Base-by-base conservation (phyloP, 1,140 invertebrate genomes). In the Bicyclus anynana region DNA sequence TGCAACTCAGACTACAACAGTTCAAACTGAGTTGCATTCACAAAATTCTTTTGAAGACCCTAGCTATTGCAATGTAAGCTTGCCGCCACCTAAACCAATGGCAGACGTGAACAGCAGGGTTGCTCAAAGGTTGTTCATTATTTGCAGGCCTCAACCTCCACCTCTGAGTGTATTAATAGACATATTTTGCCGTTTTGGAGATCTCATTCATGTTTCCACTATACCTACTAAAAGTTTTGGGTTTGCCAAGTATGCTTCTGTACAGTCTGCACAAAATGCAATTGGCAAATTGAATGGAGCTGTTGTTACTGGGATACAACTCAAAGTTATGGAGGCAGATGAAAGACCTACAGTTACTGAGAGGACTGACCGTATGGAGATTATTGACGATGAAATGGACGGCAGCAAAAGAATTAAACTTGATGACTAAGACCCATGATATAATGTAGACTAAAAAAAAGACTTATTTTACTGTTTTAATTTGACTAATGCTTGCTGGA, bases 141-240 rank as follows among this genome's bases (percentile, higher is more conserved):
- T 95, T n/a, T 96, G 93, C 69, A 93, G 95, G 47, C 95, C 95
- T 12, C 91, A 93, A 59, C 93, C 96, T 48, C 94, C 96, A 13
- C 93, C 95, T 1, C 91, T 94, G 44, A 91, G 93, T 61, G 92
- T 94, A n/a, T 90, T 98, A 77, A 93, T 94, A 72, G 96, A 98
- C 86, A 92, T 95, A 1, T 98, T 98, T 80, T 95, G 94, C 70
- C 92, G 97, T 69, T 98, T 98, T 91, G 97, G 96, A n/a, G 94
- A 96, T 77, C 90, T 98, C 1, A 97, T 98, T 64, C 96, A 97
- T 81, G 95, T 97, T 2, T 97, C 96, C 71, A 93, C 97, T 79
- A 89, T 98, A 58, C 93, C 93, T 52, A 96, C 96, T 76, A 95
- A 95, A 88, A 97, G 94, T 72, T 97, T 95, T 89, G 97, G 97